Base-by-base conservation (phyloP, 2,888 invertebrate genomes). In the Digitonthophagus gazella region DNA sequence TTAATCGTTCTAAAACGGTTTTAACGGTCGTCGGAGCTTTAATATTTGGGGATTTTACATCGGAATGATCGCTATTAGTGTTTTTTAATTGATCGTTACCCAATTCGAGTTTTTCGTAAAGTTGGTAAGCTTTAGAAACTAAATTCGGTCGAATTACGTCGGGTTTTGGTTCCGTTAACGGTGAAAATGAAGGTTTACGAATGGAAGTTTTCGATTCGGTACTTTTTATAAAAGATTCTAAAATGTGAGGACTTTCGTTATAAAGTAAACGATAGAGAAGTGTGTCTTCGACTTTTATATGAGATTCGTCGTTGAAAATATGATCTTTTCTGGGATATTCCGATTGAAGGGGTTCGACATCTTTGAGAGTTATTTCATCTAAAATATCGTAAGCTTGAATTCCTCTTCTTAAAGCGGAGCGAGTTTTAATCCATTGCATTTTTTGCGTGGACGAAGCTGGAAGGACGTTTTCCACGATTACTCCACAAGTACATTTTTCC, bases 301-400 rank as follows among this genome's bases (percentile, higher is more conserved):
- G 69, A 1, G 64, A 64, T 54, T 69, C 68, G 0, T 57, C 55
- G 11, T 69, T 67, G 56, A 44, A 66, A 11, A 71, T 70, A 55
- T 71, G 64, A 44, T 75, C 75, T 63, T 69, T 71, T 6, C 77
- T 67, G 6, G 77, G 77, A 67, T 77, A 77, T 63, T 77, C 77
- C 1, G 76, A 73, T 58, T 73, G 73, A 1, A 77, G 63, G 0
- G 77, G 77, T 65, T 75, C 68, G 4, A 75, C 11, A 58, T 74
- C 74, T 20, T 67, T 72, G 8, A 71, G 56, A 3, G 71, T 71
- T 11, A 76, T 74, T 61, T 73, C 73, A 64, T 75, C 73, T 54
- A 76, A 56, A 18, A 75, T 74, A 55, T 75, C 75, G 64, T 71
- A 73, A 22, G 72, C 73, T 64, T 74, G 69, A 5, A 73, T 71